Percentiles rank a stretch among this genome's conserved stretches.
phyloP scores from a whole-genome alignment of 2,888 invertebrate species.

The Labia minor region DNA sequence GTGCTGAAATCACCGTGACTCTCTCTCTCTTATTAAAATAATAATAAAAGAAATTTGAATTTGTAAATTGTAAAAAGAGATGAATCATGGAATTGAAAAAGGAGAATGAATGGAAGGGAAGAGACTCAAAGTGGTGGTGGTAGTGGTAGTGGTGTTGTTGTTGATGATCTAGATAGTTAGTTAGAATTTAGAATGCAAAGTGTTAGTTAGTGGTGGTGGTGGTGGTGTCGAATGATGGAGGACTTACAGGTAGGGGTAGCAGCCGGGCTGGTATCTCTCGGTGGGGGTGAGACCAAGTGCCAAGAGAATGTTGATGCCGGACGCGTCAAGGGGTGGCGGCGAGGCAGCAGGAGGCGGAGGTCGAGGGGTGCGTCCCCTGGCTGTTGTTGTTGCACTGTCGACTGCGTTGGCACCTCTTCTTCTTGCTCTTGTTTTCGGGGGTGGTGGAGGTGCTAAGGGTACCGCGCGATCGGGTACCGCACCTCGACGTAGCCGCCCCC shows the following conservation, averaged over 20 bases:
- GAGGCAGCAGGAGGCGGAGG: slow-evolving; percentile 16
- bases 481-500: slow-evolving; percentile 42
- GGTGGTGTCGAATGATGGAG: no score
- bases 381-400: not conserved
- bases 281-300: slow-evolving; percentile 46
- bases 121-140: no score
- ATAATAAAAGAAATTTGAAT: no score
- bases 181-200: no score
- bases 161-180: no score
- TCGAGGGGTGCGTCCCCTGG: slow-evolving; percentile 5
- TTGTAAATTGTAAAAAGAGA: no score
- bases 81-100: no score
- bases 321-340: slow-evolving; percentile 25
- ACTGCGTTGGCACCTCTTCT: not conserved
- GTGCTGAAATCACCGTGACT: no score
- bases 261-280: slow-evolving; percentile 27
- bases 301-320: slow-evolving; percentile 41
- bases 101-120: no score
- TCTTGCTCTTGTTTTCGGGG: not conserved
- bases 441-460: slow-evolving; percentile 29
- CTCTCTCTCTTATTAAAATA: no score
- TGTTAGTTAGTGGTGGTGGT: no score
- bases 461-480: slow-evolving; percentile 40
- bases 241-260: slow-evolving; percentile 14
- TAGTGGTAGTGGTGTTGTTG: no score